Conservation (phyloP, 92 coral and sea anemone species). For the Phymanthus crucifer region DNA sequence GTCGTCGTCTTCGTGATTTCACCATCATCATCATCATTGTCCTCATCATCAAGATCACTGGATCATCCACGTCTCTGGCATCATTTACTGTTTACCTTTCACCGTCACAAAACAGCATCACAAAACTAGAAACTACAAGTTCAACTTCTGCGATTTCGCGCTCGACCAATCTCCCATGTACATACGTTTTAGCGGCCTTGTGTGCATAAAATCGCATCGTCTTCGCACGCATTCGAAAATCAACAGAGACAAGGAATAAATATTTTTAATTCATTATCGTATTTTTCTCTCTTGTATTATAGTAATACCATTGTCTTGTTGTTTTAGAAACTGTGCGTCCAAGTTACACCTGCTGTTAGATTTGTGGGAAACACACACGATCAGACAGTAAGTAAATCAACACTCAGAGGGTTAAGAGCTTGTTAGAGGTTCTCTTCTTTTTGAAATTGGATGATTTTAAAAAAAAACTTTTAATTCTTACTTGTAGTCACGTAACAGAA, state of each 20-base stretch:
- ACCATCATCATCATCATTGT: background rate
- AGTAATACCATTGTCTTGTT: background rate
- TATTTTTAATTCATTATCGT: background rate
- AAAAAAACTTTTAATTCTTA: background rate
- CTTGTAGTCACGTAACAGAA: slow-evolving; percentile 67
- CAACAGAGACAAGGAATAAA: too few species aligned
- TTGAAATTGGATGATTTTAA: background rate
- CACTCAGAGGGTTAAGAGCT: background rate
- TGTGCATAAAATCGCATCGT: too few species aligned
- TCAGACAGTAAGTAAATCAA: slow-evolving; percentile 71
- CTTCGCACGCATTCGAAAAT: too few species aligned
- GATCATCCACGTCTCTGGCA: too few species aligned
- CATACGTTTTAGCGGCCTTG: too few species aligned
- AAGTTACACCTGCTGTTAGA: slow-evolving; percentile 69
- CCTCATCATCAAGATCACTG: too few species aligned
- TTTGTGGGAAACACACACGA: slow-evolving; percentile 78
- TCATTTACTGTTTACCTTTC: too few species aligned
- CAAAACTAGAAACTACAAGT: too few species aligned
- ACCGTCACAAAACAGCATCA: too few species aligned
- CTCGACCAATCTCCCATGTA: too few species aligned
- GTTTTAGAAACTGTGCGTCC: slow-evolving; percentile 70
- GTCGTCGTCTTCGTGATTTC: background rate
- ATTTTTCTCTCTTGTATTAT: background rate
- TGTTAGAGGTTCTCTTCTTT: background rate
- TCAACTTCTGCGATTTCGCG: too few species aligned